These are phyloP conservation scores for Drosophila fulvimacula DNA, from an alignment of 2,888 invertebrate genomes.

Conservation along the genomic window DNA sequence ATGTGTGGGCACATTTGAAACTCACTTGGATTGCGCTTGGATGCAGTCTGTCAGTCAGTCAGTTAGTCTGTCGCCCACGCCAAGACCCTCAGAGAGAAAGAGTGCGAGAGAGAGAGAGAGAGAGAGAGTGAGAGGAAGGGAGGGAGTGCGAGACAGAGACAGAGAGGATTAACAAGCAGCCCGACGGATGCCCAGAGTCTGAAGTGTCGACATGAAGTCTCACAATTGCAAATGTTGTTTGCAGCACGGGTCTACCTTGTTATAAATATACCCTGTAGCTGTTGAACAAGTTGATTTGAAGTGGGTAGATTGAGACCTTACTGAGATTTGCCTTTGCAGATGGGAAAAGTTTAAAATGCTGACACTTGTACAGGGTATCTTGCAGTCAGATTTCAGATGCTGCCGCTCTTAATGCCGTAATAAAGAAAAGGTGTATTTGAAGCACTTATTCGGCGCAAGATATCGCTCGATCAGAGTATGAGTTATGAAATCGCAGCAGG, in stretches of 20 bases:
- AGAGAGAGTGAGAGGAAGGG: not conserved
- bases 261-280: conserved; percentile 6
- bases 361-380: conserved; percentile 3
- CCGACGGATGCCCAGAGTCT: conserved; percentile 36
- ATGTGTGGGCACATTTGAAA: conserved; percentile 77
- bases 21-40: conserved; percentile 61
- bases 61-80: conserved; percentile 56
- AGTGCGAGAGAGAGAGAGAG: not conserved
- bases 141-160: not conserved
- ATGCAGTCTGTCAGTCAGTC: conserved; percentile 10
- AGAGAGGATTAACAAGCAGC: conserved; percentile 27
- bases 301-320: conserved; percentile 1
- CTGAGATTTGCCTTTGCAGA: too few relatives aligned
- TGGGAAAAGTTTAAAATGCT: too few relatives aligned
- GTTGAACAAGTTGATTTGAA: not conserved
- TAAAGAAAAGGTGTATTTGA: conserved; percentile 20
- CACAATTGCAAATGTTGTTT: conserved; percentile 70
- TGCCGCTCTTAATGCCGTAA: conserved; percentile 6
- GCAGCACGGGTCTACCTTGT: conserved; percentile 15
- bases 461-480: conserved; percentile 25
- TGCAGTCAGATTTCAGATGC: not conserved
- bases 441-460: conserved; percentile 24
- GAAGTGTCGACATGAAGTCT: conserved; percentile 78
- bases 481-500: conserved; percentile 49
- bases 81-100: conserved; percentile 9